Evolutionary conservation across 1,140 invertebrate genomes (phyloP).

Genomic region (Drosophila leontia): DNA sequence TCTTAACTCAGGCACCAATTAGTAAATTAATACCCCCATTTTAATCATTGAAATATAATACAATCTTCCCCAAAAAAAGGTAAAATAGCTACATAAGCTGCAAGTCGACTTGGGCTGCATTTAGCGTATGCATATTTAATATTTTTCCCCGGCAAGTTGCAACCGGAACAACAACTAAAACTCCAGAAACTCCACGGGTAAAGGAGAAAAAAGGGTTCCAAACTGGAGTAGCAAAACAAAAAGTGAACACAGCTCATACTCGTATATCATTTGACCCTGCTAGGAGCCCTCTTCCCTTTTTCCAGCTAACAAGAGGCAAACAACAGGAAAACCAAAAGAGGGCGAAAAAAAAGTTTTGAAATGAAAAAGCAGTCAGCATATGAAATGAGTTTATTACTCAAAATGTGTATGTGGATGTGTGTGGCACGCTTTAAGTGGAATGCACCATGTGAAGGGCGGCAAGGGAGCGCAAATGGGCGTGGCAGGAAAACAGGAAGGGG

Average conservation of each 20-base stretch:
- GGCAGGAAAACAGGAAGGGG: conserved; percentile 32
- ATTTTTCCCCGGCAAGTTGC: conserved; percentile 60
- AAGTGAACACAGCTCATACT: conserved; percentile 49
- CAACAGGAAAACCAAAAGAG: conserved; percentile 47
- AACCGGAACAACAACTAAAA: conserved; percentile 36
- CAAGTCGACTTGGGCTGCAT: conserved; percentile 49
- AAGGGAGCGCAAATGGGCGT: conserved; percentile 4
- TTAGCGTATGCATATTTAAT: conserved; percentile 72
- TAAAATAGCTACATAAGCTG: conserved; percentile 15
- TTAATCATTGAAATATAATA: not conserved
- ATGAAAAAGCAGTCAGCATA: conserved; percentile 84
- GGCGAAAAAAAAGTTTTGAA: conserved; percentile 71
- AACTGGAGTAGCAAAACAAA: conserved; percentile 32
- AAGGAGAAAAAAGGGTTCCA: conserved; percentile 30
- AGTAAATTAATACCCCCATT: not conserved
- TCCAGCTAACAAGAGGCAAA: conserved; percentile 73
- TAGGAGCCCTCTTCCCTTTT: conserved; percentile 28
- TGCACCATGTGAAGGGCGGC: conserved; percentile 41
- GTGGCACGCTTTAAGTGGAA: conserved; percentile 73
- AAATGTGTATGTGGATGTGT: conserved; percentile 54
- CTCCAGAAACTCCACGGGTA: conserved; percentile 42
- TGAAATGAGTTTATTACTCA: conserved; percentile 84
- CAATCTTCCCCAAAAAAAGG: not conserved
- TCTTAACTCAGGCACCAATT: not conserved
- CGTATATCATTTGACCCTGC: conserved; percentile 74